Evolutionary conservation across 2,797 vertebrate genomes (phyloP).

Genomic region (Threskiornis aethiopicus): DNA sequence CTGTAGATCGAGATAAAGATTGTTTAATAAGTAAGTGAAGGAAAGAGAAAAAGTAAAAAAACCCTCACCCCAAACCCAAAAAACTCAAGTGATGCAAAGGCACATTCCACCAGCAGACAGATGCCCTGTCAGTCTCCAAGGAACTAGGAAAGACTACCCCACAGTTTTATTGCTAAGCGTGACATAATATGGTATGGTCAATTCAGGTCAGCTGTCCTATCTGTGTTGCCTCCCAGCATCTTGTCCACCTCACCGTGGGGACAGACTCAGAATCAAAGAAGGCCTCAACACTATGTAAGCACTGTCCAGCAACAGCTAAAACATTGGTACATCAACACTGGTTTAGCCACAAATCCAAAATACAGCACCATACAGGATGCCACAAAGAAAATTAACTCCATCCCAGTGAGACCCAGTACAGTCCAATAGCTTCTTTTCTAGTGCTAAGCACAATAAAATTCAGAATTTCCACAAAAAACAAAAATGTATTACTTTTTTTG

Average conservation of each 20-base stretch:
- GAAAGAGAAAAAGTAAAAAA: not conserved
- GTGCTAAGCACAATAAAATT: not conserved
- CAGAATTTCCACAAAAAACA: not conserved
- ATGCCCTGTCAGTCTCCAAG: not conserved
- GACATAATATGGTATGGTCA: not conserved
- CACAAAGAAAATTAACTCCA: not conserved
- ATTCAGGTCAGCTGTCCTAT: not conserved
- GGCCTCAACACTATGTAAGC: not conserved
- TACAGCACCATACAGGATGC: not conserved
- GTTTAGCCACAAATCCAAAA: not conserved
- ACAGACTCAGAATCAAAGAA: not conserved
- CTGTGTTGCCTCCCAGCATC: not conserved
- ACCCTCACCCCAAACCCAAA: not conserved
- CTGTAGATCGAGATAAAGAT: not conserved
- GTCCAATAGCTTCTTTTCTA: not conserved
- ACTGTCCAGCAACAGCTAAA: not conserved
- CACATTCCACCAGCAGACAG: not conserved
- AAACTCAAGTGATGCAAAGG: not conserved
- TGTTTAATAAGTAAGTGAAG: not conserved
- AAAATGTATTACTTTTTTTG: too few relatives aligned
- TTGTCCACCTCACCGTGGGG: not conserved
- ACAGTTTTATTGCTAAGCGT: not conserved
- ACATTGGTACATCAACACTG: not conserved
- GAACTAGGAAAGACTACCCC: not conserved
- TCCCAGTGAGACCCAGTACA: not conserved